Evolutionary conservation across 64 coral and sea anemone genomes (phyloP).

Genomic region (Montipora sp.): DNA sequence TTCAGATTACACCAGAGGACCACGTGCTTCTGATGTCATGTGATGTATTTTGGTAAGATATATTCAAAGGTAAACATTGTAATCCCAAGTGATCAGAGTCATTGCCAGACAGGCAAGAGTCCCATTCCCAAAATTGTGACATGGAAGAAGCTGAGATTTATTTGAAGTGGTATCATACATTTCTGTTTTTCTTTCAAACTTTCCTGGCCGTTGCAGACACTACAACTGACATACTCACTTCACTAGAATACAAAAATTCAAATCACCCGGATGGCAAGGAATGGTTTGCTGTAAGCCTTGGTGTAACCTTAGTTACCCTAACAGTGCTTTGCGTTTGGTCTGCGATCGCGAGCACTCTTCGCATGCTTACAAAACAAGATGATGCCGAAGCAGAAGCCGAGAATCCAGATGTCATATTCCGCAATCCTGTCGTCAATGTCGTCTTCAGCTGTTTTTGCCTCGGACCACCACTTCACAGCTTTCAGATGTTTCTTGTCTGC

Average conservation of each 20-base stretch:
- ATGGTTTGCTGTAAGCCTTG: slow-evolving; percentile 35
- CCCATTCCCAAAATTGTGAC: neutral
- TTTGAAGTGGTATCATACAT: slow-evolving; percentile 40
- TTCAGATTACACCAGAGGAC: too few relatives aligned
- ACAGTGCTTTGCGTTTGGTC: slow-evolving; percentile 33
- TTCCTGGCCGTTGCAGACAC: slow-evolving; percentile 11
- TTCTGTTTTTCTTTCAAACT: slow-evolving; percentile 32
- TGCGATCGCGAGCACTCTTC: neutral
- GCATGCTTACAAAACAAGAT: neutral
- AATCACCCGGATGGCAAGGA: neutral
- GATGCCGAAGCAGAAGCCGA: neutral
- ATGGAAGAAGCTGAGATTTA: neutral
- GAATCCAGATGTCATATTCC: slow-evolving; percentile 28
- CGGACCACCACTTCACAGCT: neutral
- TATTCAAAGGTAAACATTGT: too few relatives aligned
- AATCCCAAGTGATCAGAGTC: too few relatives aligned
- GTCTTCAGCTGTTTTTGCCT: neutral
- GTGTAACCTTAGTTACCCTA: neutral
- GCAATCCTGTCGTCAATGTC: neutral
- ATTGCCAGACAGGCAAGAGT: neutral
- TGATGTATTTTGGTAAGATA: too few relatives aligned
- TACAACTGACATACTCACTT: neutral
- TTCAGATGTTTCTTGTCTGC: slow-evolving; percentile 38
- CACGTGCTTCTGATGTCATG: too few relatives aligned
- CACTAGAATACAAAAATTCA: neutral